Evolutionary conservation across 1,140 invertebrate species (phyloP), one percentile per base, ranked within the genome.

Genomic region (Lutraria rhynchaena): DNA sequence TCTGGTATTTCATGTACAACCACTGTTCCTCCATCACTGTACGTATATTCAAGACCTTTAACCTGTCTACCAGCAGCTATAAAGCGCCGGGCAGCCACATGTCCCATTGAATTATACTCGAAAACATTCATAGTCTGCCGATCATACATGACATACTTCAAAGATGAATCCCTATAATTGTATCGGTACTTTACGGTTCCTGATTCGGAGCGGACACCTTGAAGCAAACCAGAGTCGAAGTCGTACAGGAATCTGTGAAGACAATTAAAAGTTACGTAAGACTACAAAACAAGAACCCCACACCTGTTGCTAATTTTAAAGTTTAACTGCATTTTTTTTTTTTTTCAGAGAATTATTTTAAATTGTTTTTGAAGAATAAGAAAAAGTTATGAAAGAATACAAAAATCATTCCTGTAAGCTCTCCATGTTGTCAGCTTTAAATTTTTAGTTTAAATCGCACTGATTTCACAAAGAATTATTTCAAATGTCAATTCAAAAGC

Each of bases 11-110:
- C 7, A 13, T 27, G 63, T n/a, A 67, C 37, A 4, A n/a, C 44
- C 1, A 67, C 4, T 41, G 46, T 67, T 46, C 63, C 63, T 1
- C 63, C 63, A 22, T 67, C n/a, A 22, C 37, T 67, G 35, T 67
- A 67, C 17, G 13, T 46, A 29, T 67, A 67, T 22, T 31, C 44
- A 22, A 2, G 44, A 3, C 9, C 31, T 13, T 4, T 3, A 31
- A 69, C 1, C 31, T 27, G 1, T 51, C 51, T 49, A n/a, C n/a
- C 27, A 17, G n/a, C n/a, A 1, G 2, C 2, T 0, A 69, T 51
- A 11, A 31, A 69, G 1, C 27, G 27, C 51, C 22, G 29, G 17
- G 65, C 11, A 3, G n/a, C 13, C 27, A 67, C 3, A 31, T 67
- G 63, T 3, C 63, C 41, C 3, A 67, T 3, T 24, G 33, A 9